Evolutionary conservation across 2,113 vertebrate genomes (phyloP).

Genomic region (Pogonocichla stellata): DNA sequence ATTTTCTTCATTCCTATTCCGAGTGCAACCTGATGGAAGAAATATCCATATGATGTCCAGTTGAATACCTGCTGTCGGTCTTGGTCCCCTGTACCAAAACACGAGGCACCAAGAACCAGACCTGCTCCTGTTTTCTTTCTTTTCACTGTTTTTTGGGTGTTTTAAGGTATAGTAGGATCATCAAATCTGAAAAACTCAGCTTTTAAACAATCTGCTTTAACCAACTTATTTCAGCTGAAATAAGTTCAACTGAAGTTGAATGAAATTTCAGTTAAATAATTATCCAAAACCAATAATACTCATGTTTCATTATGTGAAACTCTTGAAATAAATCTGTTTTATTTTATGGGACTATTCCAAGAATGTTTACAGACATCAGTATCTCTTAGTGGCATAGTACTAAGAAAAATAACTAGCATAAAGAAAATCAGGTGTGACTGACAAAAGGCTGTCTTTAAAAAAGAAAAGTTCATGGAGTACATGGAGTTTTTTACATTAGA

Average conservation of each 20-base stretch:
- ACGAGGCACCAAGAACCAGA: not conserved
- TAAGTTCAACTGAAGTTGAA: not conserved
- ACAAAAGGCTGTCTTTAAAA: not conserved
- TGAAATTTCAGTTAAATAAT: not conserved
- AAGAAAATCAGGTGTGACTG: not conserved
- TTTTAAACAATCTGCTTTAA: not conserved
- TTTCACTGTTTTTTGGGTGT: not conserved
- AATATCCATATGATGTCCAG: not conserved
- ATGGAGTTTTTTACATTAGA: not conserved
- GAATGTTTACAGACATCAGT: not conserved
- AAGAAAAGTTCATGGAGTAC: not conserved
- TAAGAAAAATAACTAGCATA: not conserved
- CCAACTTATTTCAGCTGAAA: not conserved
- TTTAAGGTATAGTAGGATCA: not conserved
- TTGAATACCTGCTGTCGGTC: not conserved
- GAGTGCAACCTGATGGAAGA: not conserved
- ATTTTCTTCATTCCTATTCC: not conserved
- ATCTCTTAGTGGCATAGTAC: not conserved
- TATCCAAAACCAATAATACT: not conserved
- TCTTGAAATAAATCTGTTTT: not conserved
- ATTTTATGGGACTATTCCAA: not conserved
- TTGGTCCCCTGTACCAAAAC: not conserved
- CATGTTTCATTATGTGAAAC: not conserved
- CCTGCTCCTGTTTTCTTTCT: not conserved
- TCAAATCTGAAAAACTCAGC: not conserved